Conservation (phyloP, 2,113 vertebrate genomes). For the Amia ocellicauda region DNA sequence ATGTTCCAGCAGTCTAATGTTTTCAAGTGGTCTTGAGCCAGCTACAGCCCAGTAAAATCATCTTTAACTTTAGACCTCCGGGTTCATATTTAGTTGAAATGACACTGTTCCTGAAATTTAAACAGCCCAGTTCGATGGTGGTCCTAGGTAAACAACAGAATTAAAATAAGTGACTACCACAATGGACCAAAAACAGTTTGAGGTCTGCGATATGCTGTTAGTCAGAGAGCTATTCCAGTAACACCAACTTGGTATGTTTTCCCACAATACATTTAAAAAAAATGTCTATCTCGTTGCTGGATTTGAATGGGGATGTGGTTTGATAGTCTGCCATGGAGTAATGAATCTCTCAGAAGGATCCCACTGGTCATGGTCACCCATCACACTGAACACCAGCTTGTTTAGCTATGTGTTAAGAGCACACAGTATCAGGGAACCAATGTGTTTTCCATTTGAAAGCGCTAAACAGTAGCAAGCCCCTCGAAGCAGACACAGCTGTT, state of each 20-base stretch:
- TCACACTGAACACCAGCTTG: conserved; percentile 56
- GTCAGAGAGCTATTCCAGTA: neutral
- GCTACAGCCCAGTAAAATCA: no score
- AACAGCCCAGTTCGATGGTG: neutral
- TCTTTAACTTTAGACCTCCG: no score
- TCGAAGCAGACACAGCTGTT: conserved; percentile 57
- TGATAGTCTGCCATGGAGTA: conserved; percentile 50
- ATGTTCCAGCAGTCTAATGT: no score
- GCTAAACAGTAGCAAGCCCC: conserved; percentile 63
- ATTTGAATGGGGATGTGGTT: neutral
- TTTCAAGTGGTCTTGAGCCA: no score
- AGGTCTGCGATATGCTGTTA: neutral
- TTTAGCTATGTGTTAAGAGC: conserved; percentile 49
- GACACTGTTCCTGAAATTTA: no score
- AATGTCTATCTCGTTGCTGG: neutral
- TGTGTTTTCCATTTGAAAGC: conserved; percentile 56
- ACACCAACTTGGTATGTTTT: neutral
- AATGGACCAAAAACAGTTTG: neutral
- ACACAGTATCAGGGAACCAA: conserved; percentile 49
- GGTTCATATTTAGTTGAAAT: no score
- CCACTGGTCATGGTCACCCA: conserved; percentile 41
- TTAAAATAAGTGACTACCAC: neutral
- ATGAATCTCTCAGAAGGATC: conserved; percentile 46
- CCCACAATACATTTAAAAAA: conserved; percentile 1
- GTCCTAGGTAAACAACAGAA: neutral